These are phyloP conservation scores for Austrofundulus limnaeus DNA, from an alignment of 2,113 vertebrate genomes.

Conservation along the genomic window DNA sequence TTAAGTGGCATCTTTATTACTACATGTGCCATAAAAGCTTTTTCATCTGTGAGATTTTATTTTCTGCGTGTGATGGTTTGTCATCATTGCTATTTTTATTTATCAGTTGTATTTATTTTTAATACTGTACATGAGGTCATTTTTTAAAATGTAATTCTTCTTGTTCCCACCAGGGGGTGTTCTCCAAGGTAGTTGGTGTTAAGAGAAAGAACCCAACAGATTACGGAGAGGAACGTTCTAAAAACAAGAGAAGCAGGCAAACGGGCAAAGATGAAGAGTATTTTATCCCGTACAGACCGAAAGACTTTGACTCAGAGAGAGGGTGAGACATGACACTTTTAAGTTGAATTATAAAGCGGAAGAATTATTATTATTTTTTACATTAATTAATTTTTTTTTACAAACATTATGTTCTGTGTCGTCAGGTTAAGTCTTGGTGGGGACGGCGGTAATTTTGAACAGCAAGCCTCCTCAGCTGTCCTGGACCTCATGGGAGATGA, in stretches of 20 bases:
- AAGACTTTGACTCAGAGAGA: constrained; percentile 91
- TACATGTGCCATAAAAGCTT: no score
- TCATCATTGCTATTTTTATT: no score
- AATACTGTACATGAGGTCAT: no score
- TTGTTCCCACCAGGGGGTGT: constrained; percentile 79
- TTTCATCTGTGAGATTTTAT: no score
- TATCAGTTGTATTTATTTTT: no score
- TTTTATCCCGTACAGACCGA: constrained; percentile 92
- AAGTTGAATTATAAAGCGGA: no score
- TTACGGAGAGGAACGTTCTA: constrained; percentile 30
- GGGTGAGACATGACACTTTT: constrained; percentile 77
- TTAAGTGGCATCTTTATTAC: no score
- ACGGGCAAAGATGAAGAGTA: constrained; percentile 79
- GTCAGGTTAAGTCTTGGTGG: constrained; percentile 81
- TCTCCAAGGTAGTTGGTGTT: constrained; percentile 79
- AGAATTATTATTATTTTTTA: no score
- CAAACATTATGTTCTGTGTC: neutral
- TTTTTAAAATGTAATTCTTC: neutral
- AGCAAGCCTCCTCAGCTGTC: constrained; percentile 86
- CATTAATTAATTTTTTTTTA: no score
- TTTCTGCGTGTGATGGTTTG: no score
- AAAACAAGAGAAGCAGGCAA: constrained; percentile 67
- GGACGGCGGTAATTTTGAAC: constrained; percentile 84
- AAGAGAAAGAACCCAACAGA: constrained; percentile 74
- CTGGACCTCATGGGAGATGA: constrained; percentile 92